Evolutionary conservation across 2,797 vertebrate species (phyloP).

Genomic region (Spinibarbus caldwelli): DNA sequence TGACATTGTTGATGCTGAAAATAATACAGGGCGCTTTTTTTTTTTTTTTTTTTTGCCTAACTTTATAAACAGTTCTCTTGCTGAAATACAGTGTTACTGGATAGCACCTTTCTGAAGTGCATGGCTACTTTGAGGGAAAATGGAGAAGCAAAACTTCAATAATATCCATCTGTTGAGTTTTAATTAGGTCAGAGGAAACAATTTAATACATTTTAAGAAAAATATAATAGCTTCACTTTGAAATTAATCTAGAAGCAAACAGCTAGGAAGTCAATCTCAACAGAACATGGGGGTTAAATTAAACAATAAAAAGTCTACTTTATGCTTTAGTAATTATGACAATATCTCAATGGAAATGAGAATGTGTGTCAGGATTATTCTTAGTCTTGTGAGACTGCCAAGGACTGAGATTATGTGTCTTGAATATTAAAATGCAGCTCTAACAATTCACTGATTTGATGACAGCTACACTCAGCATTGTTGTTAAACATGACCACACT

Average conservation of each 20-base stretch:
- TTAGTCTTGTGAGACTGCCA: neutral
- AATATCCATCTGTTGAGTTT: slow-evolving; percentile 1
- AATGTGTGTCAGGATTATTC: neutral
- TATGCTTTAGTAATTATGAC: neutral
- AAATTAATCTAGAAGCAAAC: neutral
- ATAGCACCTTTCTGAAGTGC: neutral
- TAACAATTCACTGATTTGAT: neutral
- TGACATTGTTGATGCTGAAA: slow-evolving; percentile 4
- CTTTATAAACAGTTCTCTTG: neutral
- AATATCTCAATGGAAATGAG: slow-evolving; percentile 2
- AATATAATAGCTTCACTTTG: neutral
- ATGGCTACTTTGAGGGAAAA: neutral
- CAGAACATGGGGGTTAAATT: neutral
- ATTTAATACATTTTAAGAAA: slow-evolving; percentile 4
- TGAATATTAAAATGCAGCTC: slow-evolving; percentile 14
- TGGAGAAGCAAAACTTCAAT: neutral
- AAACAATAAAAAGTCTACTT: neutral
- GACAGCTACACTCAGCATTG: neutral
- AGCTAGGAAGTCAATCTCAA: neutral
- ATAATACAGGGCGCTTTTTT: neutral
- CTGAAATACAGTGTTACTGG: neutral
- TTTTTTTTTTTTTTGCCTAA: neutral
- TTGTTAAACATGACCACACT: neutral
- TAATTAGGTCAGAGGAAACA: slow-evolving; percentile 5
- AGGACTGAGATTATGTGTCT: neutral